Evolutionary conservation across 2,113 vertebrate species (phyloP).

Genomic region (Aldabrachelys gigantea): DNA sequence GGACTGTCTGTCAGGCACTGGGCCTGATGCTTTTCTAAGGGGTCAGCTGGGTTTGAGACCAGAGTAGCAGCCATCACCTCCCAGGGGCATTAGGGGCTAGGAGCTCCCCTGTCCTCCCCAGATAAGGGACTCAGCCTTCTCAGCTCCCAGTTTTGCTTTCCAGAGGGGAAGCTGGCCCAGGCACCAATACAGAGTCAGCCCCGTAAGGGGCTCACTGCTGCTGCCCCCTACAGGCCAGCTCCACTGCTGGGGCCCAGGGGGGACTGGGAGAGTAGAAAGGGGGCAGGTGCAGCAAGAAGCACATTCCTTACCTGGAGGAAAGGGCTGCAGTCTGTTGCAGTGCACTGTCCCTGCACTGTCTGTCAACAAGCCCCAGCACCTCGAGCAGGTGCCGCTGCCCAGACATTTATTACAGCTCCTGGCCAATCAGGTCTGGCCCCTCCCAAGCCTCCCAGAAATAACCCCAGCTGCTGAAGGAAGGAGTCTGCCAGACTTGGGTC

Average conservation of each 20-base stretch:
- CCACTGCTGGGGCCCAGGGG: background rate
- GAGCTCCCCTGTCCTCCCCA: background rate
- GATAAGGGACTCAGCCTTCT: background rate
- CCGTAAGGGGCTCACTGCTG: background rate
- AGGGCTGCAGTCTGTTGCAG: background rate
- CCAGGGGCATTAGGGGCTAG: background rate
- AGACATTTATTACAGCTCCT: background rate
- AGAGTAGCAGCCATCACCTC: background rate
- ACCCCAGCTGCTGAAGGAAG: background rate
- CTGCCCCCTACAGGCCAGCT: background rate
- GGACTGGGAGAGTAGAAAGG: background rate
- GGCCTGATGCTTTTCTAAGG: background rate
- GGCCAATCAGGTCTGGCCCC: background rate
- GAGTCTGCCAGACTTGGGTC: background rate
- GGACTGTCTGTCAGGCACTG: background rate
- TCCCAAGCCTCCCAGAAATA: background rate
- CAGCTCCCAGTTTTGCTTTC: background rate
- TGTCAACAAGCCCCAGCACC: background rate
- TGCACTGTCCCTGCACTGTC: background rate
- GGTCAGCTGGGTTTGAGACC: too few species aligned
- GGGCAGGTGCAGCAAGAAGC: background rate
- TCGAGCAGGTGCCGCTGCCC: background rate
- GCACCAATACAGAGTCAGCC: background rate
- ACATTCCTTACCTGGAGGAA: background rate
- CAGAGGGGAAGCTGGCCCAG: background rate